Evolutionary conservation across 1,140 invertebrate genomes (phyloP), one percentile per base, ranked within the genome.

Genomic region (Hyles euphorbiae): DNA sequence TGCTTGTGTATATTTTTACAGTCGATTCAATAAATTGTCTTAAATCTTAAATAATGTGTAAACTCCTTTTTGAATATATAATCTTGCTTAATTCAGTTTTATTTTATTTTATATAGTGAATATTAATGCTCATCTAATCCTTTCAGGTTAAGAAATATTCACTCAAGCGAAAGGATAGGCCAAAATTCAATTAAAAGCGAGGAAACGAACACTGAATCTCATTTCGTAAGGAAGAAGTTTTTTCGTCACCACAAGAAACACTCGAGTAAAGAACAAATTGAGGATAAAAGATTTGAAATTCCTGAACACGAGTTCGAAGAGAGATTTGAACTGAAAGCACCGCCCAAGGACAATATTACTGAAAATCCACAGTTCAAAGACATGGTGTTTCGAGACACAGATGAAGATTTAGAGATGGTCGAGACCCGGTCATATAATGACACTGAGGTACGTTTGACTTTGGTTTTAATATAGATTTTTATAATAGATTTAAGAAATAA

Each of bases 251-350:
- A 83, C 61, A 85, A 86, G 53, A 83, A 78, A 48, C 65, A 77
- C 34, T 67, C 62, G 44, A 75, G 58, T 45, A 65, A 58, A 67
- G 66, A 76, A 60, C 54, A 74, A 33, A 73, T 67, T 32, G 44
- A n/a, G 7, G 60, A 70, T 32, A 82, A 65, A 58, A 81, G 74
- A 45, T 77, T 81, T 10, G 86, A 88, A 58, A 77, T 89, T 56
- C 91, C 91, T 1, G 88, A 90, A 64, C 91, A 92, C 60, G 91
- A 92, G 53, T 92, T 91, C 56, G 90, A 91, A 68, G 86, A 89
- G 34, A 89, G 74, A 57, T 91, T 92, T 56, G 90, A 91, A 74
- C 69, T 88, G 4, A 91, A 89, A 68, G 75, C 83, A 8, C 89
- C 79, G 0, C 70, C 76, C 11, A 89, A 89, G 58, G 51, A 66